Percentiles rank a stretch among this genome's conserved stretches.
Evolutionary conservation across 2,797 vertebrate species (phyloP).

Genomic region (Rhinophrynus dorsalis): DNA sequence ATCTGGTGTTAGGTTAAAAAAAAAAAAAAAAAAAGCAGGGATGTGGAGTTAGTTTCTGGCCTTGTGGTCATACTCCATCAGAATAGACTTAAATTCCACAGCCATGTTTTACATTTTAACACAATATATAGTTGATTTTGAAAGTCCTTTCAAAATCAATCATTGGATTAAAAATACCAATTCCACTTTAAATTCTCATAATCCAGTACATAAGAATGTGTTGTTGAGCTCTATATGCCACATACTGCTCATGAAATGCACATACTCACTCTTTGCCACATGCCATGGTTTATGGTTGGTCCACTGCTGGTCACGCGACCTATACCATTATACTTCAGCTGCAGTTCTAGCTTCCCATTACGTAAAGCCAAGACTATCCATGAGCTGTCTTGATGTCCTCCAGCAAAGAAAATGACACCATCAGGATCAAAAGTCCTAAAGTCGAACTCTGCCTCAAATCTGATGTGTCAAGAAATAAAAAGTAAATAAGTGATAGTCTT

Average conservation of each 20-base stretch:
- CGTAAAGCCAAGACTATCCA: constrained; percentile 91
- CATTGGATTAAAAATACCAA: too few relatives aligned
- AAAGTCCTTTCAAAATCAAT: too few relatives aligned
- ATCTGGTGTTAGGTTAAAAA: too few relatives aligned
- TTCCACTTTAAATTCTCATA: too few relatives aligned
- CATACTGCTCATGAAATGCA: background rate
- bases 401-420: constrained; percentile 95
- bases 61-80: too few relatives aligned
- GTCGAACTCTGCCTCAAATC: constrained; percentile 94
- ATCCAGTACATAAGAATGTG: background rate
- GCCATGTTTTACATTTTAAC: too few relatives aligned
- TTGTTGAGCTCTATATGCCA: background rate
- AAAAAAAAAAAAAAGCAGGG: too few relatives aligned
- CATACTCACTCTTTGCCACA: constrained; percentile 87
- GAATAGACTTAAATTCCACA: too few relatives aligned
- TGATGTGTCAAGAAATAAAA: constrained; percentile 59
- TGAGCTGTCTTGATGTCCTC: constrained; percentile 85
- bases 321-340: constrained; percentile 82
- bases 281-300: constrained; percentile 84
- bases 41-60: too few relatives aligned
- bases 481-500: background rate
- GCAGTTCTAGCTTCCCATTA: constrained; percentile 87
- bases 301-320: constrained; percentile 92
- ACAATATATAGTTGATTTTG: too few relatives aligned
- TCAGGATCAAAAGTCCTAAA: constrained; percentile 92